Conservation (phyloP, 1,140 invertebrate genomes). For the Bombus huntii region DNA sequence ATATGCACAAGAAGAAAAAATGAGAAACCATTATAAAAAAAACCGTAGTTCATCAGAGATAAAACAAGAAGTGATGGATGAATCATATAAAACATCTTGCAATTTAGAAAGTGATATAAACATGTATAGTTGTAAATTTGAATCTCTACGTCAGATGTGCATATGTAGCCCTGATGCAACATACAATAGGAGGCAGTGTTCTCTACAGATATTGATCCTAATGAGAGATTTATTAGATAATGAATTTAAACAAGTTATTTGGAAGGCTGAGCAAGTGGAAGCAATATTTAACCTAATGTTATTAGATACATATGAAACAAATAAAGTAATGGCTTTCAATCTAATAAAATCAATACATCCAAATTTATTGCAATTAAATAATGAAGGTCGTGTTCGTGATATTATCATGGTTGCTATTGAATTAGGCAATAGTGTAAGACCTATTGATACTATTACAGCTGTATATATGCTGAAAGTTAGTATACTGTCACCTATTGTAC, state of each 20-base stretch:
- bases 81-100: conserved; percentile 21
- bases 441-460: conserved; percentile 91
- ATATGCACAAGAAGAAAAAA: conserved; percentile 64
- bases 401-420: conserved; percentile 82
- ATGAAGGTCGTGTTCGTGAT: conserved; percentile 73
- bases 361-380: conserved; percentile 73
- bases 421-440: conserved; percentile 88
- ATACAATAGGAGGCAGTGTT: conserved; percentile 86
- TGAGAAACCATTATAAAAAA: conserved; percentile 24
- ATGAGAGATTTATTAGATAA: conserved; percentile 70
- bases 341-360: conserved; percentile 71
- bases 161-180: conserved; percentile 86
- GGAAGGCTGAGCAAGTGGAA: conserved; percentile 75
- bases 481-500: conserved; percentile 76
- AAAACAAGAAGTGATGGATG: conserved; percentile 3
- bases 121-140: conserved; percentile 78
- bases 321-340: conserved; percentile 86
- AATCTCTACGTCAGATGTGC: conserved; percentile 82
- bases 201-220: conserved; percentile 83
- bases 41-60: background rate
- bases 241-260: conserved; percentile 57
- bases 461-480: conserved; percentile 88
- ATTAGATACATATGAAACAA: conserved; percentile 91
- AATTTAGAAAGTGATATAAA: conserved; percentile 54
- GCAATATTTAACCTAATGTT: conserved; percentile 85